Conservation (phyloP, 2,113 vertebrate genomes). For the Lepisosteus oculatus region DNA sequence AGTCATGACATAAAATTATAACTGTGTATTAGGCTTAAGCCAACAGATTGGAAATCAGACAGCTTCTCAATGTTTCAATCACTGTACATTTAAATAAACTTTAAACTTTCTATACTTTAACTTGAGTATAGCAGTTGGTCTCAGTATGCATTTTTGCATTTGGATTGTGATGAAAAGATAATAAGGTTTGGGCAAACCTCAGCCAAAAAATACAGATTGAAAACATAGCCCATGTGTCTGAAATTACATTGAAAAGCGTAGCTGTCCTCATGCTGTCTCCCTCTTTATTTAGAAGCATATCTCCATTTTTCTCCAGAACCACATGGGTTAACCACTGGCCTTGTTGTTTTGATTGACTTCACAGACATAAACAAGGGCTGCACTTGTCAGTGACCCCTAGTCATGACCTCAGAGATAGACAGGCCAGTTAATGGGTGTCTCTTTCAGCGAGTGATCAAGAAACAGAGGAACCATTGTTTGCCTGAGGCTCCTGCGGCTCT, state of each 20-base stretch:
- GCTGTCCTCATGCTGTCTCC: constrained; percentile 19
- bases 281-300: not conserved
- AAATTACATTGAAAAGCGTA: not conserved
- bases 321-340: constrained; percentile 55
- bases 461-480: constrained; percentile 71
- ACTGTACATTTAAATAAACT: too few relatives aligned
- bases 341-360: constrained; percentile 66
- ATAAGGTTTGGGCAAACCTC: too few relatives aligned
- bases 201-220: too few relatives aligned
- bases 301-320: constrained; percentile 20
- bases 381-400: constrained; percentile 63
- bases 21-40: too few relatives aligned
- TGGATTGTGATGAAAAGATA: too few relatives aligned
- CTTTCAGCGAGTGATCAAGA: constrained; percentile 59
- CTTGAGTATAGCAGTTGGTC: too few relatives aligned
- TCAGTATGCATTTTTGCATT: too few relatives aligned
- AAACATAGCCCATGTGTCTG: too few relatives aligned
- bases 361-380: constrained; percentile 72
- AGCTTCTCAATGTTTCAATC: too few relatives aligned
- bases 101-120: too few relatives aligned
- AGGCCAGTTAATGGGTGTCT: constrained; percentile 71
- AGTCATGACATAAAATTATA: too few relatives aligned
- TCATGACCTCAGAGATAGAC: constrained; percentile 70
- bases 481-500: constrained; percentile 53
- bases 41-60: too few relatives aligned